Evolutionary conservation across 2,888 invertebrate genomes (phyloP), one percentile per base, ranked within the genome.

Genomic region (Nowickia ferox): DNA sequence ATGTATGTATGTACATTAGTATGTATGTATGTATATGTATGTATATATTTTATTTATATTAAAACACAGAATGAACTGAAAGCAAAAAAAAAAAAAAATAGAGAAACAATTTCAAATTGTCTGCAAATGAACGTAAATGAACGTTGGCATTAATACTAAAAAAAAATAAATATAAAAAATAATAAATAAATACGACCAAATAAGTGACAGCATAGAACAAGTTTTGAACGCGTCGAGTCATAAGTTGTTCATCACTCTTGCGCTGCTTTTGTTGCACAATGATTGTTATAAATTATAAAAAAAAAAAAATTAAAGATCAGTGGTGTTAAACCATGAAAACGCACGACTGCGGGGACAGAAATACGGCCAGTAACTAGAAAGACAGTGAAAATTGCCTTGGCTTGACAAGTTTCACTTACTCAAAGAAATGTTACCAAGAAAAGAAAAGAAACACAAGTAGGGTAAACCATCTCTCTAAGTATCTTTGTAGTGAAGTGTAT

Each of bases 201-300:
- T 68, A 71, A 53, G 55, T 46, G 61, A 76, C 53, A 71, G 63
- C 46, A 78, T 51, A 57, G 53, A 76, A 83, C 72, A 77, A 72
- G 78, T 83, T 83, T 78, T 71, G 48, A 91, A 91, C 91, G 87
- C 89, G 90, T 88, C 90, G 89, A 90, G 91, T 91, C 91, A 91
- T 90, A 91, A 91, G 89, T 90, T 89, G 91, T 90, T 91, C 91
- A 91, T 91, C 91, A 90, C 90, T 91, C 91, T 90, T 89, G 80
- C 65, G 81, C 48, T 84, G 85, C 66, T 86, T 80, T 79, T 57
- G 61, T 72, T 74, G 79, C 30, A 59, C 63, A 53, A 68, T 53
- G 59, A 84, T 72, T 51, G 40, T 72, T 84, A 78, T 82, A 79
- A 81, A 77, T 74, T 78, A 81, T 72, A 61, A 72, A 66, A 83